A percentile compares a stretch with the other conserved stretches of the same genome.
phyloP scores from a whole-genome alignment of 2,113 vertebrate genomes.

The Chlorocebus sabaeus region DNA sequence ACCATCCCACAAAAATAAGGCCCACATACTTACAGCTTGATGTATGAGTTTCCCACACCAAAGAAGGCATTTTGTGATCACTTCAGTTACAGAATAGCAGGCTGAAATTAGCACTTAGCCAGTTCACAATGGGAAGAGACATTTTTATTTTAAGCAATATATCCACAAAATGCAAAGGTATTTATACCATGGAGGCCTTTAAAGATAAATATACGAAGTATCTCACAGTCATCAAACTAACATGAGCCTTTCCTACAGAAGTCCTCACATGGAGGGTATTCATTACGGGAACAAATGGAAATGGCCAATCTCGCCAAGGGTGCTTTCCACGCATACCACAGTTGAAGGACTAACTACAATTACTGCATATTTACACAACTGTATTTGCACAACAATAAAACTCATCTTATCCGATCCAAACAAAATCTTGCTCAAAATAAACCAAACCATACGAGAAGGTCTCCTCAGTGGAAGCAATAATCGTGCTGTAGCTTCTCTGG shows the following conservation, averaged over 20 bases:
- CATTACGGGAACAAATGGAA: slow-evolving; percentile 60
- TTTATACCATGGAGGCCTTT: not conserved
- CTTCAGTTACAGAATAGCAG: not conserved
- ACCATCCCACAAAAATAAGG: not conserved
- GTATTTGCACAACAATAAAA: slow-evolving; percentile 73
- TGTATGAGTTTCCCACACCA: not conserved
- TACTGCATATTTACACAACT: slow-evolving; percentile 67
- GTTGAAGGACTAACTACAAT: slow-evolving; percentile 63
- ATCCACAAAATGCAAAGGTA: slow-evolving; percentile 32
- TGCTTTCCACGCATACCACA: slow-evolving; percentile 41
- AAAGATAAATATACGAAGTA: slow-evolving; percentile 19
- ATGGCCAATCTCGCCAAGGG: not conserved
- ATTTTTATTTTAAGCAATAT: slow-evolving; percentile 45
- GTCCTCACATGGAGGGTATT: not conserved
- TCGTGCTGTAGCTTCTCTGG: not conserved
- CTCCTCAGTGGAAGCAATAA: not conserved
- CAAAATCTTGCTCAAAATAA: slow-evolving; percentile 73
- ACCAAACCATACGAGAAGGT: slow-evolving; percentile 30
- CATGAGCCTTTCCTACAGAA: slow-evolving; percentile 41
- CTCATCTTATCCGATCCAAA: slow-evolving; percentile 58
- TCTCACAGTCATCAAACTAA: slow-evolving; percentile 34
- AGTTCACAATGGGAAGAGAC: not conserved
- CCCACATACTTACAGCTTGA: slow-evolving; percentile 40
- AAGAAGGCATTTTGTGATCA: slow-evolving; percentile 44
- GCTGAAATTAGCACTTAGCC: slow-evolving; percentile 34